These are phyloP conservation scores for Odontothrips loti DNA, from an alignment of 2,888 invertebrate genomes.

Conservation along the genomic window DNA sequence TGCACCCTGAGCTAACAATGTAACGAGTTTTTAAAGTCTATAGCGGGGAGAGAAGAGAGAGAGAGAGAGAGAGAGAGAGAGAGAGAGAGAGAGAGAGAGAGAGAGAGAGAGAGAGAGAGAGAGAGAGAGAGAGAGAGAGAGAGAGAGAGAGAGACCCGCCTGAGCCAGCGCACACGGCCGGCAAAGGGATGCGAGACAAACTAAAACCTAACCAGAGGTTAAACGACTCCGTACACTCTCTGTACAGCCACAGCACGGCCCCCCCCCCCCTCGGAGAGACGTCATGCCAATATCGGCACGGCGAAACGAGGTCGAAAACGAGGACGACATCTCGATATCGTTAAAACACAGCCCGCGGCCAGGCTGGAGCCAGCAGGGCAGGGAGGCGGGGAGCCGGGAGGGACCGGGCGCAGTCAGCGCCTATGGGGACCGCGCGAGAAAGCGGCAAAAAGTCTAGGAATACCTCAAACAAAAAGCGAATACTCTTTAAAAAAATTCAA, in stretches of 20 bases:
- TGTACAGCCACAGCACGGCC: background rate
- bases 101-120: constrained; percentile 1
- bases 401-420: background rate
- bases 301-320: no score
- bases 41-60: background rate
- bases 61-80: background rate
- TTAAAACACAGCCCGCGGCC: constrained; percentile 21
- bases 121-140: background rate
- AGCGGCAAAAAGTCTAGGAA: no score
- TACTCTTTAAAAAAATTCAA: no score
- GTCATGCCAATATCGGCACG: background rate
- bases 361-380: background rate
- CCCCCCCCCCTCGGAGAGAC: background rate
- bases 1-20: background rate
- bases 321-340: constrained; percentile 4
- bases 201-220: no score
- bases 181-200: no score
- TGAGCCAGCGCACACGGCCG: no score
- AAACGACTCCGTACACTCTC: no score
- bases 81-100: background rate
- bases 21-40: constrained; percentile 25
- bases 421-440: background rate
- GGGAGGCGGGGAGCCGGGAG: no score
- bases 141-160: background rate
- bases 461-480: no score